Base-by-base conservation (phyloP, 53 echinoderm and acorn worm genomes). In the Temnopleurus reevesii region DNA sequence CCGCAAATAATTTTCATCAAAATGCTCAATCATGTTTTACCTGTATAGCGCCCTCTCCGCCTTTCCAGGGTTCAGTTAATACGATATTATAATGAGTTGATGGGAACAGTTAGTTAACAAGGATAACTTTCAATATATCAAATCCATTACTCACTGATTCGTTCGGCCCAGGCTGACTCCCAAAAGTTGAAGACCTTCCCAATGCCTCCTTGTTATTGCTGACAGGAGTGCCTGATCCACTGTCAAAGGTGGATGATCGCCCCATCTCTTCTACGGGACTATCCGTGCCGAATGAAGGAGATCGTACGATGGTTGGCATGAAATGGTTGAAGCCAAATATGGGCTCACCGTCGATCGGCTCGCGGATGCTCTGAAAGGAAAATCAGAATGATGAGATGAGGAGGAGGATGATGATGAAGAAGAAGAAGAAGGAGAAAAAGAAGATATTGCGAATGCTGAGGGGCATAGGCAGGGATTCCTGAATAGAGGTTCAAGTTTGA, bases 281-380 rank as follows among this genome's bases (percentile, higher is more conserved):
- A 2, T 83, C 83, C n/a, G 28, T 3, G 18, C 35, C 45, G 53
- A 87, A 87, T 3, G 66, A 71, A 19, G 88, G 88, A 44, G 88
- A 87, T 18, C 88, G 81, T 5, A 94, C 94, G 34, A 94, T 91
- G 8, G 94, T 94, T 23, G 91, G 94, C 86, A 94, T 91, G 55
- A 85, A 91, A 55, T 91, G 58, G 25, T 41, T 55, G 76, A 94
- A 94, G n/a, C 92, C 83, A 12, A 53, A 46, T 3, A 81, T 61
- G 10, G 61, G 86, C 25, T 94, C 94, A 1, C 79, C 84, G 28
- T 91, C 91, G 13, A 76, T 45, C 2, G 94, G 91, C n/a, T 94
- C 94, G 26, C 81, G 76, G 36, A 92, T 55, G 45, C 89, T 92
- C 92, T 92, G 77, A 41, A 49, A 38, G 21, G 19, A 34, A 41